These are phyloP conservation scores for Polietes domitor DNA, from an alignment of 2,888 invertebrate species.

Conservation along the genomic window DNA sequence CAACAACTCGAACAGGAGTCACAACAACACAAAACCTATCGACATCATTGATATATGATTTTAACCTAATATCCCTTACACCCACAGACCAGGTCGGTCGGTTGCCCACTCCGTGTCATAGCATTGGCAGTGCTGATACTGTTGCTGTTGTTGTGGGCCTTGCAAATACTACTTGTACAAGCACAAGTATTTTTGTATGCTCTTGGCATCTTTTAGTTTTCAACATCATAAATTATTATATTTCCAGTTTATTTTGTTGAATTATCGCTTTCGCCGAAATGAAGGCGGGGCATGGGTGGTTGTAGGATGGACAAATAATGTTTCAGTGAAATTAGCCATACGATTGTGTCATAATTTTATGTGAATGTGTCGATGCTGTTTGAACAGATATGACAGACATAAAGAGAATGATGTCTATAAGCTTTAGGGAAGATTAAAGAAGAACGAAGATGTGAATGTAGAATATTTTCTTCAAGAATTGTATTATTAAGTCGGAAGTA, in stretches of 20 bases:
- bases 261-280: background rate
- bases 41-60: constrained; percentile 45
- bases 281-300: background rate
- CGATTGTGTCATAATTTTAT: constrained; percentile 33
- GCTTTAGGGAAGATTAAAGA: too few relatives aligned
- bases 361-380: background rate
- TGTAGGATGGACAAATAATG: background rate
- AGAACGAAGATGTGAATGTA: too few relatives aligned
- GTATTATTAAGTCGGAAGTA: too few relatives aligned
- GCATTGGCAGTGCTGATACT: background rate
- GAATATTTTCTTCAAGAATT: too few relatives aligned
- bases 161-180: background rate
- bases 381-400: background rate
- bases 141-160: background rate
- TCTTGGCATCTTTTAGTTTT: constrained; percentile 28
- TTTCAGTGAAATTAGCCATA: background rate
- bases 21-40: constrained; percentile 30
- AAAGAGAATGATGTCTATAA: background rate
- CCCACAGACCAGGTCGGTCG: background rate
- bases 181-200: constrained; percentile 10
- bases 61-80: constrained; percentile 32
- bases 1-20: background rate
- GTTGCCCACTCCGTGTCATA: background rate
- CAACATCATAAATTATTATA: constrained; percentile 38
- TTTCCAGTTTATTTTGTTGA: constrained; percentile 34